phyloP scores from a whole-genome alignment of 37 sponge, comb jelly and placozoan species.

The Mnemiopsis leidyi region DNA sequence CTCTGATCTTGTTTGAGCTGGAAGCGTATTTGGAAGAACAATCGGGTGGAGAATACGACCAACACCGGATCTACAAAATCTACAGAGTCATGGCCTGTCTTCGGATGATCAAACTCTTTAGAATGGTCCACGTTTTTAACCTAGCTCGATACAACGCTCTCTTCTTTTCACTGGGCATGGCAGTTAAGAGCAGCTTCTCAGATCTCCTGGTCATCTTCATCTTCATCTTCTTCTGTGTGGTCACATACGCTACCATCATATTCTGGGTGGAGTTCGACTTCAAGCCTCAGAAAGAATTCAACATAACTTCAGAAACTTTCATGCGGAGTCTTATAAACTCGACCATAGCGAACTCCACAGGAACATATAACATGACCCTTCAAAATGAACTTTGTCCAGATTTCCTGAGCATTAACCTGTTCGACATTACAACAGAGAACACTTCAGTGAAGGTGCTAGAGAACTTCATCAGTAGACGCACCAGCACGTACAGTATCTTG shows the following conservation, averaged over 20 bases:
- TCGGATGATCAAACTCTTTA: conserved; percentile 55
- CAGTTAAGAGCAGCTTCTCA: conserved; percentile 5
- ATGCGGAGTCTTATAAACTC: not conserved
- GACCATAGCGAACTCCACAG: not conserved
- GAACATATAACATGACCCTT: not conserved
- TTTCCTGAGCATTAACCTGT: not conserved
- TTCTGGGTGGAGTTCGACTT: conserved; percentile 65
- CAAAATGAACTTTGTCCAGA: not conserved
- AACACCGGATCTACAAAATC: not conserved
- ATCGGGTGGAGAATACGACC: not conserved
- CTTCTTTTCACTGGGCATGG: conserved; percentile 65
- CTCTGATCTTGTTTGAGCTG: conserved; percentile 42
- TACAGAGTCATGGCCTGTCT: conserved; percentile 65
- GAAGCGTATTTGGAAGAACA: conserved; percentile 43
- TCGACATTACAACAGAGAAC: not conserved
- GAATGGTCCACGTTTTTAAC: conserved; percentile 63
- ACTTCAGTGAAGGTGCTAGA: not conserved
- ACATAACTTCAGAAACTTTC: not conserved
- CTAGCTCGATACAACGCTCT: conserved; percentile 46
- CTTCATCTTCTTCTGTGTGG: conserved; percentile 65
- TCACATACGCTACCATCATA: conserved; percentile 44
- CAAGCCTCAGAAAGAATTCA: not conserved
- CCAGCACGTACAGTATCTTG: not conserved
- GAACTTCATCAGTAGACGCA: not conserved
- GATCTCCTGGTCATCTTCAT: conserved; percentile 58